phyloP scores from a whole-genome alignment of 2,797 vertebrate species.

The Thunnus albacares region DNA sequence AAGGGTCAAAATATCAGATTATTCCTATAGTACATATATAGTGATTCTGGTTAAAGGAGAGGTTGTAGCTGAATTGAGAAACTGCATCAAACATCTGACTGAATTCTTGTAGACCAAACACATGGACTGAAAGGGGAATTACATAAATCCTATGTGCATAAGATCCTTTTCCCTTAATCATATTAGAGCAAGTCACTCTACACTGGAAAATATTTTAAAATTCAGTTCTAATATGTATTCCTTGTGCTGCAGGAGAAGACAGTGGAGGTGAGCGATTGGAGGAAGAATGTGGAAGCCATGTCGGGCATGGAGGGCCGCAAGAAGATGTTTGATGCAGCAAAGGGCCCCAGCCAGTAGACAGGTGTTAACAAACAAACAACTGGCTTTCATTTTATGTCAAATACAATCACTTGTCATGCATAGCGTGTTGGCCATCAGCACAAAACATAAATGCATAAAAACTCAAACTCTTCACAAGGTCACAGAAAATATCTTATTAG shows the following conservation, averaged over 20 bases:
- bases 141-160: neutral
- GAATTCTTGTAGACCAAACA: neutral
- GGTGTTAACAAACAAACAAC: neutral
- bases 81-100: neutral
- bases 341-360: constrained; percentile 87
- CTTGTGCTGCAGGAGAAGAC: constrained; percentile 90
- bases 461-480: neutral
- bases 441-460: neutral
- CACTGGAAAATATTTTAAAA: neutral
- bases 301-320: constrained; percentile 98
- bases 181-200: neutral
- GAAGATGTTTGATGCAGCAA: constrained; percentile 96
- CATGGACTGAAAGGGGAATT: too few relatives aligned
- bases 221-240: neutral
- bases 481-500: neutral
- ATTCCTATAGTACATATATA: too few relatives aligned
- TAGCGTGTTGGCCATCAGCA: neutral
- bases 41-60: neutral
- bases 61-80: neutral
- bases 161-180: neutral
- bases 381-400: neutral
- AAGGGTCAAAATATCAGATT: neutral
- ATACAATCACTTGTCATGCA: neutral
- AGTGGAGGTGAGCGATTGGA: constrained; percentile 96
- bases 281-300: constrained; percentile 99